A percentile compares a stretch with the other conserved stretches of the same genome.
These are phyloP conservation scores for Piliocolobus tephrosceles DNA, from an alignment of 2,113 vertebrate genomes.

Conservation along the genomic window DNA sequence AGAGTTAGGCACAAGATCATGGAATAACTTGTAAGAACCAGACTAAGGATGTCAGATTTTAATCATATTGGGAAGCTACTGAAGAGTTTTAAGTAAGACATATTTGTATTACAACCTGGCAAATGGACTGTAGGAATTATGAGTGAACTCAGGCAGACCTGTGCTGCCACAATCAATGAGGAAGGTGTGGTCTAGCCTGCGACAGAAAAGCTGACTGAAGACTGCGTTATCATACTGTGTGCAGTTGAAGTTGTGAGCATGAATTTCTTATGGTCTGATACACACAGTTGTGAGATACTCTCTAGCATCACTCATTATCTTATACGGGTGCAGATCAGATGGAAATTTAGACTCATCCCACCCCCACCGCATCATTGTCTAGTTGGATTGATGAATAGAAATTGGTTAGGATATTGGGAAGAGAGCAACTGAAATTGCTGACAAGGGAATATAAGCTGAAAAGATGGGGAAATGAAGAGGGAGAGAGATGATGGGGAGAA, in stretches of 20 bases:
- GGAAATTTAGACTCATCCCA: background rate
- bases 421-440: background rate
- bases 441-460: background rate
- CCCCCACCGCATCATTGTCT: background rate
- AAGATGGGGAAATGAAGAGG: background rate
- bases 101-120: background rate
- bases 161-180: background rate
- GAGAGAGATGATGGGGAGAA: background rate
- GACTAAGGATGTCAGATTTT: background rate
- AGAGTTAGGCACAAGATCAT: background rate
- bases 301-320: background rate
- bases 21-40: too few relatives aligned
- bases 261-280: background rate
- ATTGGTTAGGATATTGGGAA: background rate
- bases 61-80: too few relatives aligned
- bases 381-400: background rate
- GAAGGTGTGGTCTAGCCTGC: too few relatives aligned
- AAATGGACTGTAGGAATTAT: background rate
- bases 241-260: background rate
- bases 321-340: background rate
- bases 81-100: background rate
- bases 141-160: background rate
- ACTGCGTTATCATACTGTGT: too few relatives aligned
- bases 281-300: background rate
- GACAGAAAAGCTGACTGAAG: background rate